Base-by-base conservation (phyloP, 2,888 invertebrate species). In the Adelognathus sp. region DNA sequence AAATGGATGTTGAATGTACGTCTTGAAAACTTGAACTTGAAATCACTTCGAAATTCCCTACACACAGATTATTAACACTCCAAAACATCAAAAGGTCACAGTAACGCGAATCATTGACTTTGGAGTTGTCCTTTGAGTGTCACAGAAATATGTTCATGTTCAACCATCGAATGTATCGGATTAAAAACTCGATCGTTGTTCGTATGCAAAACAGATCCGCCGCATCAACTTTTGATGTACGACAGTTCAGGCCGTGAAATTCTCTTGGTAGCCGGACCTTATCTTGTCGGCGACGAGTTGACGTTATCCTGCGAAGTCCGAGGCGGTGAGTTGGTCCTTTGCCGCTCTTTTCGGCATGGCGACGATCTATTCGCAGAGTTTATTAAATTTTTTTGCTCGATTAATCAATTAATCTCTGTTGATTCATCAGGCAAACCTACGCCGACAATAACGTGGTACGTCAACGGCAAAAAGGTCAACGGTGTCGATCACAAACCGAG, bases 391-490 rank as follows among this genome's bases (percentile, higher is more conserved):
- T 27, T 56, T 36, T 27, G 29, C 60, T 58, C 60, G 18, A 44
- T 39, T 64, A 11, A 54, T 58, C 52, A 29, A 27, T 61, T 39
- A n/a, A 46, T 3, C 50, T n/a, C n/a, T n/a, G 39, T 61, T 36
- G 9, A 24, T 44, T 70, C 41, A 88, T 0, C 92, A 97, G 97
- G 97, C 80, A 96, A 96, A 52, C 97, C 97, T 50, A 94, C 95
- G 14, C 97, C 97, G 4, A 95, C 95, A n/a, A 96, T 97, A n/a
- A 95, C 95, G 82, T 97, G 97, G 97, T 94, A 96, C 86, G 94
- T 96, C 86, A 90, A 91, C 79, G 90, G 86, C 4, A 95, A 95
- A 85, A 94, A 95, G 70, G 85, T 86, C n/a, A 84, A 84, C 5
- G 89, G 90, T n/a, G 92, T 96, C 29, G 94, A 95, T 36, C 95